These are phyloP conservation scores for Lichenostomus cassidix DNA, from an alignment of 2,113 vertebrate genomes.

Conservation along the genomic window DNA sequence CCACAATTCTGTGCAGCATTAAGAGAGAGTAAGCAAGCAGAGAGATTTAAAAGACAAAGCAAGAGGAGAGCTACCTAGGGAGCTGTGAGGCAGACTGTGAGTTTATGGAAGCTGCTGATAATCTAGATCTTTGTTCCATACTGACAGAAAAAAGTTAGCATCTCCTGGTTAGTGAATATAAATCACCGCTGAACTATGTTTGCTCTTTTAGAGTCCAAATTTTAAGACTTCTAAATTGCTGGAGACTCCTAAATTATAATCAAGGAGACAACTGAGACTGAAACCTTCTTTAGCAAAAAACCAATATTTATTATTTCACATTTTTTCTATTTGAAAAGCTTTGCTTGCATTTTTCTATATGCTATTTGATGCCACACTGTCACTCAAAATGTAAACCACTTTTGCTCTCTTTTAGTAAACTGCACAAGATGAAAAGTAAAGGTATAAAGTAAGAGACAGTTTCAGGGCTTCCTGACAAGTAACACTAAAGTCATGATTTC, in stretches of 20 bases:
- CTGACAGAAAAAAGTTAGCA: not conserved
- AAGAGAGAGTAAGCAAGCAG: not conserved
- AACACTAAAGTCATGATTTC: not conserved
- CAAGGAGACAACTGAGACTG: not conserved
- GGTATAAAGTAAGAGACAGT: not conserved
- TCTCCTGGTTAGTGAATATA: not conserved
- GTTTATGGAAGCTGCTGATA: not conserved
- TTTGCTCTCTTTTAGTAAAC: not conserved
- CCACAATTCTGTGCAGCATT: not conserved
- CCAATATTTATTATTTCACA: not conserved
- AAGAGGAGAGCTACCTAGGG: not conserved
- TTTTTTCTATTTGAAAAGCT: not conserved
- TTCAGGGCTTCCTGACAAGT: not conserved
- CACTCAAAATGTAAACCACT: not conserved
- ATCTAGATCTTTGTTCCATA: not conserved
- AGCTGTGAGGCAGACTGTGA: not conserved
- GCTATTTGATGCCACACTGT: not conserved
- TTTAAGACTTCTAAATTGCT: not conserved
- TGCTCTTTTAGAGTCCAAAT: not conserved
- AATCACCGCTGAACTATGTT: not conserved
- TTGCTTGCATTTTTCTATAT: not conserved
- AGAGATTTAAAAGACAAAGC: not conserved
- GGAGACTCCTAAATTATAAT: not conserved
- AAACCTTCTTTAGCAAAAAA: not conserved
- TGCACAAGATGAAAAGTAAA: not conserved